Evolutionary conservation across 2,113 vertebrate species (phyloP).

Genomic region (Pagrus major): DNA sequence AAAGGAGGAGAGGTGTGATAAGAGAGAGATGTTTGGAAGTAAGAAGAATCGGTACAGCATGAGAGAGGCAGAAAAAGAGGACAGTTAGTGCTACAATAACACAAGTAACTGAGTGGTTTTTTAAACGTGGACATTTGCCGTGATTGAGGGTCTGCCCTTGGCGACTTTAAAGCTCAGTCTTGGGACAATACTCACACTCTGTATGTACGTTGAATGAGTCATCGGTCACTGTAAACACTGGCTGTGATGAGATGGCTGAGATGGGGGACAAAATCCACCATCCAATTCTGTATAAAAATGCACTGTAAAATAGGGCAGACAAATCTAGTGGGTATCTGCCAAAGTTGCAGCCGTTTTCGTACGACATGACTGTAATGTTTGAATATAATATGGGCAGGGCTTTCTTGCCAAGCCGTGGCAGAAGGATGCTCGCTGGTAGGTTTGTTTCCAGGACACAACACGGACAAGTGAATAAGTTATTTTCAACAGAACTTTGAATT

Average conservation of each 20-base stretch:
- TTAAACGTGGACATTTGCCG: slow-evolving; percentile 31
- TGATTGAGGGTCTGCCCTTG: slow-evolving; percentile 40
- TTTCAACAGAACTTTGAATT: neutral
- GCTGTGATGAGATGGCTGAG: too few species aligned
- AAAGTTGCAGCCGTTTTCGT: slow-evolving; percentile 1
- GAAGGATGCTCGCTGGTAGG: neutral
- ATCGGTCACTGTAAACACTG: neutral
- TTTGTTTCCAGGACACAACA: neutral
- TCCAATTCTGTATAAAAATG: too few species aligned
- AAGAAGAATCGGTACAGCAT: slow-evolving; percentile 66
- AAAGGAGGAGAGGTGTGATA: slow-evolving; percentile 77
- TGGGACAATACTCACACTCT: neutral
- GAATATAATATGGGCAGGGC: neutral
- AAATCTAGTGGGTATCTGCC: neutral
- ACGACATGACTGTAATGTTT: neutral
- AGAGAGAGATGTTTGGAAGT: slow-evolving; percentile 76
- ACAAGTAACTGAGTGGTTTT: slow-evolving; percentile 60
- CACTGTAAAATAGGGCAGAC: neutral
- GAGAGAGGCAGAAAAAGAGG: slow-evolving; percentile 44
- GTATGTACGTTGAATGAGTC: neutral
- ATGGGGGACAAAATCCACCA: too few species aligned
- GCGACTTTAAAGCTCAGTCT: slow-evolving; percentile 16
- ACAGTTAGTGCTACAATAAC: slow-evolving; percentile 60
- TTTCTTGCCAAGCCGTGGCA: neutral
- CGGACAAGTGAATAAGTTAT: neutral